Evolutionary conservation across 2,797 vertebrate genomes (phyloP), one percentile per base, ranked within the genome.

Genomic region (Cyclopterus lumpus): DNA sequence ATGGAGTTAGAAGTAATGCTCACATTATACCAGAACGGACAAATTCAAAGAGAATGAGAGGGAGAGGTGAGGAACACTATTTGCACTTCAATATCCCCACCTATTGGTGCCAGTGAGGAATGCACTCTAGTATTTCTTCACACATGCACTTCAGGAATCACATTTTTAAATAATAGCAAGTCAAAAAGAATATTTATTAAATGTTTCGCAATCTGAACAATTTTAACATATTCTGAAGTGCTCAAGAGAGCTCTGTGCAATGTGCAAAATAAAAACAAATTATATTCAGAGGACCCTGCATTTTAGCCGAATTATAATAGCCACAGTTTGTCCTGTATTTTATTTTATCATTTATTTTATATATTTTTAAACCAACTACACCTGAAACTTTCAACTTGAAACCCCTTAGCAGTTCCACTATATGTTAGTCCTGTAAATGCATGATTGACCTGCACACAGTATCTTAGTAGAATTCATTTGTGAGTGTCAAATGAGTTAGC

Each of bases 51-150:
- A 81, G 89, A 87, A 84, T 77, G 67, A 83, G 62, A 88, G 62
- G 62, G 69, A 86, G 81, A 82, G 81, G 79, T 86, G 82, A 85
- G 70, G 75, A 83, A 54, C 49, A 40, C 67, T 71, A 88, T 92
- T 83, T 86, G 62, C 83, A 92, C 89, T 91, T 92, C 92, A 94
- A 92, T 79, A 94, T 86, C 87, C 54, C 93, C 92, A 93, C 92
- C 93, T 95, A 91, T 93, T 92, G 93, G 93, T 76, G 69, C 61
- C 30, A 64, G 46, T 69, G 76, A 90, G 88, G 80, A 92, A 89
- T 89, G 82, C 82, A 91, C 34, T 57, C 60, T n/a, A 73, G n/a
- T 63, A 57, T 74, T 84, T 79, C 58, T 73, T 76, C 53, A 75
- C 28, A 24, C 30, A 44, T 16, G 38, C 54, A 66, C 61, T 32